These are phyloP conservation scores for Clarias platycephalus DNA, from an alignment of 2,797 vertebrate species.

Conservation along the genomic window DNA sequence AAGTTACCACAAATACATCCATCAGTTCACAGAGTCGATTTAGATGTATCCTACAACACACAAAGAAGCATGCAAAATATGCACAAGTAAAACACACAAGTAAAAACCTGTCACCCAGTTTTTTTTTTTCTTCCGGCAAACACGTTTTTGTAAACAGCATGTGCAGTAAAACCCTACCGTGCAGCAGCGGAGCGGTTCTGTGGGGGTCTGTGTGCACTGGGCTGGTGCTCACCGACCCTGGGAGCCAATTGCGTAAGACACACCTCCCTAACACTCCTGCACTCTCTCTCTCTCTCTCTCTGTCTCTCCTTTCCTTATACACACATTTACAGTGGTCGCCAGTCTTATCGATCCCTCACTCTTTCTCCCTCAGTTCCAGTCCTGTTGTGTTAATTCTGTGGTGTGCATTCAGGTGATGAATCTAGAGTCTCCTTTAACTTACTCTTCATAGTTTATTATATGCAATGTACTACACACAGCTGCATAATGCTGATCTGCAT, in stretches of 20 bases:
- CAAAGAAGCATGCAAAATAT: slow-evolving; percentile 42
- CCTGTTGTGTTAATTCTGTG: slow-evolving; percentile 10
- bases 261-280: slow-evolving; percentile 55
- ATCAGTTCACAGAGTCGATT: slow-evolving; percentile 9
- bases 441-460: slow-evolving; percentile 20
- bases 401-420: slow-evolving; percentile 21
- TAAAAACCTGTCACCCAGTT: slow-evolving; percentile 30
- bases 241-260: slow-evolving; percentile 51
- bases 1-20: slow-evolving; percentile 36
- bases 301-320: slow-evolving; percentile 25
- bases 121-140: slow-evolving; percentile 5
- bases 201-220: slow-evolving; percentile 60
- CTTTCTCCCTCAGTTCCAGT: neutral
- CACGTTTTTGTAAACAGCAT: slow-evolving; percentile 37
- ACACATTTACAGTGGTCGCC: slow-evolving; percentile 8
- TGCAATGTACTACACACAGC: neutral
- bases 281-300: slow-evolving; percentile 6
- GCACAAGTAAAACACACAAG: slow-evolving; percentile 43
- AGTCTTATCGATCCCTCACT: slow-evolving; percentile 17
- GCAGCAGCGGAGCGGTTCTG: slow-evolving; percentile 54
- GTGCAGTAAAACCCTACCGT: slow-evolving; percentile 61
- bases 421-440: slow-evolving; percentile 15
- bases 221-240: slow-evolving; percentile 57
- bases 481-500: neutral
- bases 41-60: slow-evolving; percentile 15